These are phyloP conservation scores for Cetonia aurata DNA, from an alignment of 2,888 invertebrate genomes.

Conservation along the genomic window DNA sequence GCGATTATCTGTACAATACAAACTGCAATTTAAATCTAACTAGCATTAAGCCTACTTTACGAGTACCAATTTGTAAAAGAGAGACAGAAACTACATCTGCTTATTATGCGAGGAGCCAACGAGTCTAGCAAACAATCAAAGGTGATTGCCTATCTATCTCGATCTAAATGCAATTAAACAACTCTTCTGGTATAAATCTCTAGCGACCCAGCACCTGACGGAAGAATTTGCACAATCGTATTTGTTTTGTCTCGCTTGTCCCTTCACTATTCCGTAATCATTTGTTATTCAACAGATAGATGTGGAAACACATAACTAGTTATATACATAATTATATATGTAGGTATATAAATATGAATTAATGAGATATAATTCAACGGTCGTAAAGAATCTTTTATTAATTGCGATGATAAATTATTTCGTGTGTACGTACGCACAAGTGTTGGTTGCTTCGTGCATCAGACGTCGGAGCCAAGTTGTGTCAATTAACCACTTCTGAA, in stretches of 20 bases:
- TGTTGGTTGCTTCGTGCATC: background rate
- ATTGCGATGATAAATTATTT: constrained; percentile 25
- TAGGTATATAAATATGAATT: background rate
- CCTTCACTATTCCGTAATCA: constrained; percentile 35
- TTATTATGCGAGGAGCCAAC: constrained; percentile 21
- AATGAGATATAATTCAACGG: background rate
- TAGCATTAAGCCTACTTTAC: no score
- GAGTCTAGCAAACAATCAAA: constrained; percentile 18
- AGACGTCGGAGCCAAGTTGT: background rate
- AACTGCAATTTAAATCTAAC: no score
- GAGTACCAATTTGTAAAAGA: constrained; percentile 11
- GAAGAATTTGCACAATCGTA: constrained; percentile 34
- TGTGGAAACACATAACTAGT: background rate
- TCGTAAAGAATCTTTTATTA: constrained; percentile 27
- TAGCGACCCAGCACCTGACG: constrained; percentile 18
- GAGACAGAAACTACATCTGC: background rate
- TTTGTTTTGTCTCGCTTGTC: constrained; percentile 16
- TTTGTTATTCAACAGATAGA: constrained; percentile 29
- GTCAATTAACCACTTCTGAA: constrained; percentile 23
- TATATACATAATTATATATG: background rate
- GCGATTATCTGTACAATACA: no score
- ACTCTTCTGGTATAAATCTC: constrained; percentile 24
- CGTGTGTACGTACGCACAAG: constrained; percentile 3
- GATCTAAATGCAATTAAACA: constrained; percentile 27
- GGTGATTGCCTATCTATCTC: constrained; percentile 10